Conservation (phyloP, 2,797 vertebrate species). For the Tauraco hartlaubi region DNA sequence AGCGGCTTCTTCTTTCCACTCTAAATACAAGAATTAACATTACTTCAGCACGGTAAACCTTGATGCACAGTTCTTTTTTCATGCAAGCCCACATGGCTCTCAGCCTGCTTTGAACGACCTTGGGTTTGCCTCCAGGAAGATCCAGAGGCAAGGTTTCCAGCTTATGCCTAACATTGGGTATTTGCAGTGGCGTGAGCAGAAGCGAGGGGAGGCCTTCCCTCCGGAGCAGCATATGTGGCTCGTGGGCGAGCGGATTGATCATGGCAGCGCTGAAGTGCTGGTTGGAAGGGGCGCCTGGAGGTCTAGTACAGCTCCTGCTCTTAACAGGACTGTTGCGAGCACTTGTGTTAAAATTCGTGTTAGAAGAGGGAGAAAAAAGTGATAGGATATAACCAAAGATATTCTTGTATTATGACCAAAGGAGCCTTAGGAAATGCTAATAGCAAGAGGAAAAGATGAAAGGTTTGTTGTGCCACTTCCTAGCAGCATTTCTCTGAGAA, state of each 20-base stretch:
- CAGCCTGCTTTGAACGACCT: background rate
- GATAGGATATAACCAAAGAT: background rate
- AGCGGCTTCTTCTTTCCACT: background rate
- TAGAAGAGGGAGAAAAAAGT: background rate
- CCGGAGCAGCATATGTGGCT: rapidly evolving
- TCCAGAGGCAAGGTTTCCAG: background rate
- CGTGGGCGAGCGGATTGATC: rapidly evolving
- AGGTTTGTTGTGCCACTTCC: background rate
- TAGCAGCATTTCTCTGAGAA: background rate
- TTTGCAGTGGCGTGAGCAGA: background rate
- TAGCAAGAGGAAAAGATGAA: background rate
- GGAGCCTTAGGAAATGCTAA: background rate
- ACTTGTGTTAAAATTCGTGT: background rate
- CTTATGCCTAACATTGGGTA: background rate
- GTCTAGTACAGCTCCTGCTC: background rate
- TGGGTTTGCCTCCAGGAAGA: background rate
- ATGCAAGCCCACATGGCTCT: rapidly evolving
- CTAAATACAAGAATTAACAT: background rate
- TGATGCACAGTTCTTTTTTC: background rate
- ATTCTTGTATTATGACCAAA: background rate
- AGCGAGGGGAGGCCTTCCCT: background rate
- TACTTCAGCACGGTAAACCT: background rate
- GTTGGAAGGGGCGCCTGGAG: background rate
- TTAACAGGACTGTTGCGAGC: background rate
- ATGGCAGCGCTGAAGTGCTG: background rate